These are phyloP conservation scores for Zalophus californianus DNA, from an alignment of 2,797 vertebrate species.

Conservation along the genomic window DNA sequence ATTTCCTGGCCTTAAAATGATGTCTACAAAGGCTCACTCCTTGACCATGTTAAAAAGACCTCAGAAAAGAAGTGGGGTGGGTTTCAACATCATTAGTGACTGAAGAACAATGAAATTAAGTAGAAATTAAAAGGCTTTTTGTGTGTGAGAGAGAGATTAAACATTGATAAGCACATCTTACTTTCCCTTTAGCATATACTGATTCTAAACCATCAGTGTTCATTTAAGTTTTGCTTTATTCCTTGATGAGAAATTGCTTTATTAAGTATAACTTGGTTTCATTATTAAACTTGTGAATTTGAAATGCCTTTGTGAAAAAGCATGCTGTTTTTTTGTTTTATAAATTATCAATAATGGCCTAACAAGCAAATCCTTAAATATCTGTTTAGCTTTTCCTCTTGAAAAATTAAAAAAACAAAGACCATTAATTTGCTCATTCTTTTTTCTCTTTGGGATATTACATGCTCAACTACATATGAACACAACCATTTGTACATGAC, in stretches of 20 bases:
- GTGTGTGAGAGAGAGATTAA: background rate
- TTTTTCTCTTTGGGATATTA: constrained; percentile 50
- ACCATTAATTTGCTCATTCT: background rate
- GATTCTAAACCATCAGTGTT: background rate
- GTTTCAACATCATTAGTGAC: background rate
- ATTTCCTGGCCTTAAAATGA: constrained; percentile 23
- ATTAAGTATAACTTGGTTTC: constrained; percentile 53
- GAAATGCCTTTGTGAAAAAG: constrained; percentile 56
- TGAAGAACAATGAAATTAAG: background rate
- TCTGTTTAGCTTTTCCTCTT: constrained; percentile 14
- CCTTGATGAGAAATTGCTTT: constrained; percentile 37
- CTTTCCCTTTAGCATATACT: background rate
- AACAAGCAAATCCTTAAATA: constrained; percentile 38
- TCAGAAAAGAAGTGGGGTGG: background rate
- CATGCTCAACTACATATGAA: background rate
- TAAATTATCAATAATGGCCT: background rate
- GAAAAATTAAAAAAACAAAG: constrained; percentile 57
- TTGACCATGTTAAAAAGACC: background rate
- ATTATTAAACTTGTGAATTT: constrained; percentile 65
- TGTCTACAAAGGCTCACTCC: background rate
- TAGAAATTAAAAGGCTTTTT: background rate
- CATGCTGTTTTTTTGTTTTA: constrained; percentile 31
- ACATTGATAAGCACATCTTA: background rate
- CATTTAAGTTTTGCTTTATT: background rate
- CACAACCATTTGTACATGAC: background rate